Base-by-base conservation (phyloP, 2,797 vertebrate species). In the Malurus splendens region DNA sequence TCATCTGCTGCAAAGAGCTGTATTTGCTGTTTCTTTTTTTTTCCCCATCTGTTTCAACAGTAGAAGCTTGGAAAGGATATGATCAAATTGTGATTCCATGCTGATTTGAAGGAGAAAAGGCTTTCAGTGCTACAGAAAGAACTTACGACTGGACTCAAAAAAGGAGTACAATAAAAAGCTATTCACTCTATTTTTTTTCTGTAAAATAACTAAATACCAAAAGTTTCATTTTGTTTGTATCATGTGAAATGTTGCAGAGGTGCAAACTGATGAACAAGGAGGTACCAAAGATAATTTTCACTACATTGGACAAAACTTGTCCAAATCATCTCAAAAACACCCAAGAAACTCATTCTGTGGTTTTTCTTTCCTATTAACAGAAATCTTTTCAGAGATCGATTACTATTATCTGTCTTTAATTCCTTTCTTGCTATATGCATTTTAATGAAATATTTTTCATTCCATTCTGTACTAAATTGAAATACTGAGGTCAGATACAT, bases 11-110 rank as follows among this genome's bases (percentile, higher is more conserved):
- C 51, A 71, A 89, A 77, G 57, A 71, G 18, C 51, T 87, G 33
- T 57, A 72, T 74, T 82, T 86, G 57, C 44, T 82, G 57, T 60
- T 84, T 50, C 19, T 44, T 77, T 55, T 82, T 81, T 41, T 38
- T 25, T 1, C 6, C 14, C 57, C 68, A 82, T 80, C 75, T 80
- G 68, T 71, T 93, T 87, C 68, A 86, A 88, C 17, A 87, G 55
- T 38, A 62, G 42, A 90, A 71, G 25, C 50, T 79, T 59, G 67
- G 76, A 93, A 84, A 94, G 75, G 65, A 92, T 85, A 92, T 54
- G 6, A 90, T 64, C 66, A 84, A 76, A 76, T 30, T 70, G 56
- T 39, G 48, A 88, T 56, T 92, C 50, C 1, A 14, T 50, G 42
- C 57, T 87, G 57, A 90, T 71, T 30, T 84, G 32, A 66, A 82